Evolutionary conservation across 2,888 invertebrate genomes (phyloP), one percentile per base, ranked within the genome.

Genomic region (Lithosia quadra): DNA sequence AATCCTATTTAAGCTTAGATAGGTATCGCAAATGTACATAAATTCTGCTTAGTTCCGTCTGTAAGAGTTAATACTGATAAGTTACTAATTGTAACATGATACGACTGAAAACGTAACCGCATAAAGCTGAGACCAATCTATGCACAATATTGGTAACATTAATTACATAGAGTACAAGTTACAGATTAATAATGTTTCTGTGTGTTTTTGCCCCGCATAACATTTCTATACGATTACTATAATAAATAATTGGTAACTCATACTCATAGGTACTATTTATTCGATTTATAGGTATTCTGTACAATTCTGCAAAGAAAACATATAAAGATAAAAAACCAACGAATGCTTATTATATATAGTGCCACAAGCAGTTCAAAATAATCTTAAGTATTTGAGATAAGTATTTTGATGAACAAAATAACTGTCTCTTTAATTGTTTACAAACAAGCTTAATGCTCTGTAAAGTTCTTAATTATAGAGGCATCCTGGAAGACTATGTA

Each of bases 381-480:
- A 43, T 43, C 18, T 43, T 43, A n/a, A n/a, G n/a, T n/a, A 43
- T 43, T 43, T 43, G 43, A 7, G 18, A n/a, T 8, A 49, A 49
- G 49, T 49, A 49, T 49, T 49, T n/a, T n/a, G 49, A 49, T 49
- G n/a, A 49, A 49, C 49, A n/a, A 49, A 49, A 49, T 49, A 49
- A 49, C n/a, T 49, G 49, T n/a, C n/a, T 8, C n/a, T n/a, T 49
- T 8, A 49, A 49, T 9, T 43, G 18, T 43, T 5, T n/a, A 49
- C n/a, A 49, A 49, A n/a, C 9, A n/a, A 49, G 49, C 2, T 49
- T n/a, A 49, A 49, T 49, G 49, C n/a, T 49, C n/a, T 49, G 49
- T 49, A 49, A 49, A 49, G n/a, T 9, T n/a, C 49, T n/a, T 49
- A n/a, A 49, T 49, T 49, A n/a, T 49, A n/a, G 49, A 49, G 49